Evolutionary conservation across 1,140 invertebrate genomes (phyloP).

Genomic region (Arctopsyche grandis): DNA sequence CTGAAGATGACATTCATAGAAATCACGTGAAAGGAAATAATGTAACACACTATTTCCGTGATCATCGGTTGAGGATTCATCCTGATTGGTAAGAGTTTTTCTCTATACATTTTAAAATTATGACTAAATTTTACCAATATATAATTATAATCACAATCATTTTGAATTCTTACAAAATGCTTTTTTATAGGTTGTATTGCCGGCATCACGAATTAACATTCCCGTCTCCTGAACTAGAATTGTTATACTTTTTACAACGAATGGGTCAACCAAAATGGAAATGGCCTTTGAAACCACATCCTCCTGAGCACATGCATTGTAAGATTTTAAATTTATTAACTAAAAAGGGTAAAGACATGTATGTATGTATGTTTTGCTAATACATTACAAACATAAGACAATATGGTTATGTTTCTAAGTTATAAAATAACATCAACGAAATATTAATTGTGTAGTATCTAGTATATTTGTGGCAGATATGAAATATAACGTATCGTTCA

Average conservation of each 20-base stretch:
- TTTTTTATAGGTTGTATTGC: slow-evolving; percentile 66
- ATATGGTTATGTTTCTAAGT: no score
- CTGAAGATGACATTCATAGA: slow-evolving; percentile 74
- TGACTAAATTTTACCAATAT: neutral
- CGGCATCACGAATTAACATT: slow-evolving; percentile 69
- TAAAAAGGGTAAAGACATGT: neutral
- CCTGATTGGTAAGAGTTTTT: slow-evolving; percentile 77
- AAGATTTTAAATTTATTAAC: slow-evolving; percentile 34
- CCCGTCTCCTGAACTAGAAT: slow-evolving; percentile 73
- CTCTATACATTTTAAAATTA: neutral
- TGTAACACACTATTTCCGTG: slow-evolving; percentile 74
- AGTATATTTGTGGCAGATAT: no score
- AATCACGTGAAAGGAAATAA: slow-evolving; percentile 70
- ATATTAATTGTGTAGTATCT: no score
- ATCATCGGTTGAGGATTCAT: slow-evolving; percentile 87
- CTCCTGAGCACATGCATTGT: slow-evolving; percentile 65
- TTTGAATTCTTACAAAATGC: neutral
- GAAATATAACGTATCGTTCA: no score
- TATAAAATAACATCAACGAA: no score
- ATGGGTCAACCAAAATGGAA: slow-evolving; percentile 79
- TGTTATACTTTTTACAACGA: slow-evolving; percentile 80
- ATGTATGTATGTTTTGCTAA: neutral
- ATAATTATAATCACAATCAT: neutral
- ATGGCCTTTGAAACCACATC: slow-evolving; percentile 74
- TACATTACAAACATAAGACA: no score